phyloP scores from a whole-genome alignment of 1,140 invertebrate species.

The Bombus consobrinus region DNA sequence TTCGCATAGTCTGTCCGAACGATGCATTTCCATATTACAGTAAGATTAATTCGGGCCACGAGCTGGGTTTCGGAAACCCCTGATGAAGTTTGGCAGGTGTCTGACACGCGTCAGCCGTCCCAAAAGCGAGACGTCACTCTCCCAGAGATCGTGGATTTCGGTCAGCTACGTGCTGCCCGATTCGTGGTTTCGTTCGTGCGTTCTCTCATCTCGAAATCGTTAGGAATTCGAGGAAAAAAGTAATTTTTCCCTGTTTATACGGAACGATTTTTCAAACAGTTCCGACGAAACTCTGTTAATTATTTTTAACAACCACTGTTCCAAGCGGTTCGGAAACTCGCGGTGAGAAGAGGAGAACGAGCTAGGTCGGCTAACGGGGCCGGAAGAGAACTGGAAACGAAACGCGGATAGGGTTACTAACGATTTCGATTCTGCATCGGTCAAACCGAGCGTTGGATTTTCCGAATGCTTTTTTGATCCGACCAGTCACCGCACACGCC shows the following conservation, averaged over 20 bases:
- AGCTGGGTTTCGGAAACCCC: slow-evolving; percentile 55
- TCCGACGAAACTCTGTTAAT: slow-evolving; percentile 27
- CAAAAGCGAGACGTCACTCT: slow-evolving; percentile 14
- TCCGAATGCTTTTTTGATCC: slow-evolving; percentile 82
- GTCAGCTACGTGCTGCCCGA: neutral
- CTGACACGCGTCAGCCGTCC: slow-evolving; percentile 23
- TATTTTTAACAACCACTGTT: slow-evolving; percentile 46
- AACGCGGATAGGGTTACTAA: slow-evolving; percentile 29
- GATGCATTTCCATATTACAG: slow-evolving; percentile 80
- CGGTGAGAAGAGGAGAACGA: slow-evolving; percentile 2
- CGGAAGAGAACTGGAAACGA: neutral
- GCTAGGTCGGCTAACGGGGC: neutral
- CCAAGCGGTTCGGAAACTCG: slow-evolving; percentile 38
- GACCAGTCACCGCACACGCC: slow-evolving; percentile 50
- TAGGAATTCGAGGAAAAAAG: neutral
- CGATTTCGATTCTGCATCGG: slow-evolving; percentile 76
- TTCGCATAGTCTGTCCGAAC: slow-evolving; percentile 59
- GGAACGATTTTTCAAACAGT: neutral
- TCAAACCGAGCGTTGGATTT: slow-evolving; percentile 76
- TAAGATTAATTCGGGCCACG: slow-evolving; percentile 73
- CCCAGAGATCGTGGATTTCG: neutral
- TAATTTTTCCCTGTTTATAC: neutral
- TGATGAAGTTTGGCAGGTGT: slow-evolving; percentile 75
- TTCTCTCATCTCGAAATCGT: neutral
- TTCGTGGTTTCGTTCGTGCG: neutral